Conservation (phyloP, 2,797 vertebrate genomes). For the Enteromius anoplus region DNA sequence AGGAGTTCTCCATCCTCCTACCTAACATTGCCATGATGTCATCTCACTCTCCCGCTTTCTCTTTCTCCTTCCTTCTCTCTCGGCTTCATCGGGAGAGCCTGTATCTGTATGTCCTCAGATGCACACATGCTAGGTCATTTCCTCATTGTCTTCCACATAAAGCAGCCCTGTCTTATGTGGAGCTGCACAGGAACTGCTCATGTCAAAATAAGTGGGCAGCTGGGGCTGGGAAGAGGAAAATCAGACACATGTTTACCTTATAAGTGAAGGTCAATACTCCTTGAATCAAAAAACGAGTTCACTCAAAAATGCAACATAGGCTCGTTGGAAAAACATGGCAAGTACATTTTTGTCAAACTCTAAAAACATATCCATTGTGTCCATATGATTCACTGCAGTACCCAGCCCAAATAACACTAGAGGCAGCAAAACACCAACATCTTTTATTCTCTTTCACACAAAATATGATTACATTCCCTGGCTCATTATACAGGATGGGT, state of each 20-base stretch:
- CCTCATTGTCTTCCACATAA: slow-evolving; percentile 76
- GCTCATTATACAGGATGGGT: no score
- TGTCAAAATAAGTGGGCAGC: slow-evolving; percentile 56
- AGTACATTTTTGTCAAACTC: neutral
- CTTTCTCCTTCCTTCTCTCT: slow-evolving; percentile 19
- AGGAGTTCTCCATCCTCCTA: slow-evolving; percentile 68
- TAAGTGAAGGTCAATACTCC: slow-evolving; percentile 32
- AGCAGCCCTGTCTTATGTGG: slow-evolving; percentile 66
- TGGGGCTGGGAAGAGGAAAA: slow-evolving; percentile 41
- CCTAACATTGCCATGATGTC: slow-evolving; percentile 79
- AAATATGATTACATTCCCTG: neutral
- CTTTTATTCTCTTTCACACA: neutral
- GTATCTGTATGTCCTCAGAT: slow-evolving; percentile 61
- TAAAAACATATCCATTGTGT: no score
- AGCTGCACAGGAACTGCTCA: slow-evolving; percentile 51
- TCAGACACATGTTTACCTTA: slow-evolving; percentile 33
- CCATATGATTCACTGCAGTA: neutral
- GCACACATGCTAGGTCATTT: slow-evolving; percentile 65
- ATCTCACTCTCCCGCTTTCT: slow-evolving; percentile 58
- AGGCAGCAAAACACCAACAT: neutral
- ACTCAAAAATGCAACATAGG: neutral
- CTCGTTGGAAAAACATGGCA: neutral
- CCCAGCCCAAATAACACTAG: neutral
- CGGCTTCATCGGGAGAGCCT: neutral
- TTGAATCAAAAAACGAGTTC: neutral